Evolutionary conservation across 2,113 vertebrate genomes (phyloP), one percentile per base, ranked within the genome.

Genomic region (Puffinus mauretanicus): DNA sequence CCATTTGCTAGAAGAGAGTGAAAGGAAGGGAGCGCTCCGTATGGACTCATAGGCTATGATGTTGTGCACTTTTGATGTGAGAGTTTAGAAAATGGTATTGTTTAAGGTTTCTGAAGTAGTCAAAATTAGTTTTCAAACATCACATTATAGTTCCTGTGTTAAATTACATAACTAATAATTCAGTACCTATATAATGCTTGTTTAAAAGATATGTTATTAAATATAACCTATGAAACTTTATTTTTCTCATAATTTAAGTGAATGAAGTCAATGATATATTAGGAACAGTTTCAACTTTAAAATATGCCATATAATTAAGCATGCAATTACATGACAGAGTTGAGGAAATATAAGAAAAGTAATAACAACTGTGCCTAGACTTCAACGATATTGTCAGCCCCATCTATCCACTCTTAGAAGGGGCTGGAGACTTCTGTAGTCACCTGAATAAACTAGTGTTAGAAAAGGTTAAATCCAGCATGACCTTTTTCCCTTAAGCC

Each of bases 351-450:
- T 7, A 86, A 73, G 27, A 65, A 85, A 73, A 49, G 2, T 51
- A 84, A 26, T 25, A 60, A 12, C 8, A 70, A 17, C 10, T n/a
- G 3, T 86, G 14, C 12, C 21, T 78, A 38, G 11, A 29, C 34
- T 46, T 79, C 38, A 79, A 25, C 7, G 49, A 11, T 36, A 42
- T 58, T 77, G 17, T 44, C 6, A 76, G 12, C 4, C 6, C 6
- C 11, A 52, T 57, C 8, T 26, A 29, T 38, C 1, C 7, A 13
- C 8, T 2, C 22, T 29, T 12, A 55, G 26, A 76, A 69, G 13
- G 2, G 9, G 1, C 3, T 58, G 8, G 47, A 3, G 4, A 3
- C 7, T 71, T 67, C 38, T 71, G 2, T 5, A 71, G 9, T 19
- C 14, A 38, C 5, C 11, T 49, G 13, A 86, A 66, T 25, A 71